Base-by-base conservation (phyloP, 1,140 invertebrate species). In the Coptotermes formosanus region DNA sequence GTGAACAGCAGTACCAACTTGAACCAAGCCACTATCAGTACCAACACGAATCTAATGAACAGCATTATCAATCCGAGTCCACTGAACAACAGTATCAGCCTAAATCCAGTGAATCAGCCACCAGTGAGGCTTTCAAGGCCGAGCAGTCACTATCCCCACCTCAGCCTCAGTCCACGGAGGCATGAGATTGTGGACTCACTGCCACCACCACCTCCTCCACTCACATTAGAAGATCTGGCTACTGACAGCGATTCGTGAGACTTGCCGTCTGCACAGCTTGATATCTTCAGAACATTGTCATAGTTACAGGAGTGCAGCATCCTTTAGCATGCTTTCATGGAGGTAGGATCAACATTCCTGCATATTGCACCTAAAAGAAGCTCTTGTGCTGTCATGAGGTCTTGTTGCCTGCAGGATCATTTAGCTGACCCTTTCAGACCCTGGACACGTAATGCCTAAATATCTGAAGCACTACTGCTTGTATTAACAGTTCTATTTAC, bases 211-310 rank as follows among this genome's bases (percentile, higher is more conserved):
- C 86, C 82, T 38, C 38, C 21, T 75, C 38, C 44, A 64, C 86
- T 86, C 48, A 83, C 86, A 21, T 81, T 86, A 30, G 82, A 86
- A 86, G 86, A 86, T 75, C 43, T 86, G 45, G 86, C 86, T 86
- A 86, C 86, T 44, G 83, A 86, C 82, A 84, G 86, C 48, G 86
- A 86, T 55, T 84, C 82, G 30, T 64, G 59, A 38, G 83, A 84
- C 30, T 86, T 48, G 48, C 85, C 44, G 48, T 48, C 85, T 82
- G 85, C 85, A 82, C 81, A 86, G 85, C 85, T 84, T 52, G n/a
- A n/a, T 45, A 59, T 84, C 83, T 84, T 84, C 83, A 84, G 25
- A 59, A 25, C 64, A n/a, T 30, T 75, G 64, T 75, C 25, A 7
- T 55, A 84, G 48, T 64, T 23, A 45, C 25, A 83, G 82, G 7